Evolutionary conservation across 2,888 invertebrate species (phyloP), one percentile per base, ranked within the genome.

Genomic region (Nezara viridula): DNA sequence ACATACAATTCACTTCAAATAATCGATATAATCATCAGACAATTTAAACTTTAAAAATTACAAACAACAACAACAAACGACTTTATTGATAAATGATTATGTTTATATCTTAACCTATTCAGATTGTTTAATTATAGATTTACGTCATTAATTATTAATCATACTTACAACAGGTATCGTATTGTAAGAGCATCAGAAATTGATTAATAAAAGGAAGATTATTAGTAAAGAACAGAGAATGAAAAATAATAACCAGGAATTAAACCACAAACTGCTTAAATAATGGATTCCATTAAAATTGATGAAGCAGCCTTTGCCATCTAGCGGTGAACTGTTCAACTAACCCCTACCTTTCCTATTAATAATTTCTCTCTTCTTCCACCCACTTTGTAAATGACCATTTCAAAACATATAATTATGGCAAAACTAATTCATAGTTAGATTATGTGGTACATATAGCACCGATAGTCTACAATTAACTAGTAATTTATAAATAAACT

Each of bases 261-360:
- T 24, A 81, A 81, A 40, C 81, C 81, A 81, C 44, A n/a, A n/a
- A 47, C 81, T 81, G 24, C 81, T 47, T 81, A 81, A 81, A 44
- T 81, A 44, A 81, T n/a, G 81, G 44, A 81, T 44, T 44, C n/a
- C n/a, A 81, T 81, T 81, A 81, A 44, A 44, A 81, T 81, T 81
- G 44, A 81, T 81, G 81, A 81, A 10, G 81, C 44, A 44, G 40
- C 6, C 81, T 14, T 24, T 81, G 81, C 81, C 44, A 81, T 81
- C 81, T 81, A 81, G 81, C 81, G 81, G 81, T n/a, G 40, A 81
- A n/a, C 81, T 24, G 44, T 10, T 44, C 44, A 81, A 81, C 81
- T 81, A 81, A 40, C 40, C 10, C n/a, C 44, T 16, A 1, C 81
- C 40, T 47, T 21, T 81, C 81, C 44, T n/a, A 24, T 81, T 81